Percentiles rank a stretch among this genome's conserved stretches.
These are phyloP conservation scores for Burhinus bistriatus DNA, from an alignment of 2,113 vertebrate genomes.

Conservation along the genomic window DNA sequence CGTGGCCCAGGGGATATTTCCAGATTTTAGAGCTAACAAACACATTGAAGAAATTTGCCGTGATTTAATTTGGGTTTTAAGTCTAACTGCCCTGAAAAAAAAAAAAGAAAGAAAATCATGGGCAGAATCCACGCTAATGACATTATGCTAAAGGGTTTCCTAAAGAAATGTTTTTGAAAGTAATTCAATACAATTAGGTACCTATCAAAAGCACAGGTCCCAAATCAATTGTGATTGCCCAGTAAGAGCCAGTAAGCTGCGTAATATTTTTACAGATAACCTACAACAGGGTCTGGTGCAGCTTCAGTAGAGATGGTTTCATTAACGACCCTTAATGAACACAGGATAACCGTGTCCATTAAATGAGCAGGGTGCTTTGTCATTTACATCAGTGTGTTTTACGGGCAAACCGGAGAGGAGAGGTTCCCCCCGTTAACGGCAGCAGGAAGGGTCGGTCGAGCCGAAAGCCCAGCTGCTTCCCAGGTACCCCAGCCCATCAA, in stretches of 20 bases:
- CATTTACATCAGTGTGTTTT: accelerated
- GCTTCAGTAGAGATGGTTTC: neutral
- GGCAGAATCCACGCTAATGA: neutral
- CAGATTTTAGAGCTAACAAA: neutral
- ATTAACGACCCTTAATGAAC: neutral
- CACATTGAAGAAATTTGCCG: neutral
- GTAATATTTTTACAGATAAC: neutral
- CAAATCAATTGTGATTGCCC: neutral
- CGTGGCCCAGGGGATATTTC: accelerated
- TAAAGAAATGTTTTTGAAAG: neutral
- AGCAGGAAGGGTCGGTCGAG: neutral
- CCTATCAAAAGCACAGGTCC: neutral
- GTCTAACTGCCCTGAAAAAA: neutral
- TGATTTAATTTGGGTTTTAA: neutral
- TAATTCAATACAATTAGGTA: neutral
- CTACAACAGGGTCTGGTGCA: neutral
- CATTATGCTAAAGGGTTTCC: neutral
- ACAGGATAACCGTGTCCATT: accelerated
- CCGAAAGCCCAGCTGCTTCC: neutral
- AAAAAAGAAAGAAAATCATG: neutral
- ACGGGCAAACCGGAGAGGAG: neutral
- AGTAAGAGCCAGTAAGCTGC: neutral
- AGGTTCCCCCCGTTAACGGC: neutral
- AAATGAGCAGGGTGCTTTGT: neutral
- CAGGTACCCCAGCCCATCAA: too few relatives aligned